phyloP scores from a whole-genome alignment of 2,797 vertebrate species.

The Centropyge bicolor region DNA sequence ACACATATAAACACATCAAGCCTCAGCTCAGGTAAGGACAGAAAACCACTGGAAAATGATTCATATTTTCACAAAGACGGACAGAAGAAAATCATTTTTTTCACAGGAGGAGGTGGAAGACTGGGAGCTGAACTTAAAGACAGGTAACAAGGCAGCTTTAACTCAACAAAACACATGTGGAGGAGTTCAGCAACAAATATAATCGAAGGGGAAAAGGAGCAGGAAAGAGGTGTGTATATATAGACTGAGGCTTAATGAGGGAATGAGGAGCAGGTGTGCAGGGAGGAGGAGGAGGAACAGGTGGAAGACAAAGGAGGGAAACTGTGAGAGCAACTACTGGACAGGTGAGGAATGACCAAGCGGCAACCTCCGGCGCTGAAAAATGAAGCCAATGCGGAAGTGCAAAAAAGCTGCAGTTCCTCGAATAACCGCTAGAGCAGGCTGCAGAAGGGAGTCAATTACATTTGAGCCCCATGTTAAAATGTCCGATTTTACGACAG shows the following conservation, averaged over 20 bases:
- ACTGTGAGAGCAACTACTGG: not conserved
- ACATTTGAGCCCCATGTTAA: no score
- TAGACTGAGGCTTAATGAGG: not conserved
- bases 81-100: not conserved
- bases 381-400: no score
- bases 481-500: no score
- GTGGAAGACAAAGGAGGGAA: constrained; percentile 3
- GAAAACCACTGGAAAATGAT: no score
- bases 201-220: not conserved
- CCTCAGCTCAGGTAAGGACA: no score
- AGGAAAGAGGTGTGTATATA: not conserved
- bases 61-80: no score
- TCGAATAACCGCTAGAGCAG: no score
- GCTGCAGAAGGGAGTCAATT: no score
- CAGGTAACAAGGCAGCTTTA: not conserved
- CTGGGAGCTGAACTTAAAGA: not conserved
- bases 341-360: not conserved
- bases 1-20: no score
- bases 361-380: no score
- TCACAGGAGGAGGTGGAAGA: not conserved
- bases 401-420: no score
- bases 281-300: not conserved
- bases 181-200: not conserved
- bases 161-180: not conserved
- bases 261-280: not conserved